Conservation (phyloP, 2,888 invertebrate genomes). For the Conchocele bisecta region DNA sequence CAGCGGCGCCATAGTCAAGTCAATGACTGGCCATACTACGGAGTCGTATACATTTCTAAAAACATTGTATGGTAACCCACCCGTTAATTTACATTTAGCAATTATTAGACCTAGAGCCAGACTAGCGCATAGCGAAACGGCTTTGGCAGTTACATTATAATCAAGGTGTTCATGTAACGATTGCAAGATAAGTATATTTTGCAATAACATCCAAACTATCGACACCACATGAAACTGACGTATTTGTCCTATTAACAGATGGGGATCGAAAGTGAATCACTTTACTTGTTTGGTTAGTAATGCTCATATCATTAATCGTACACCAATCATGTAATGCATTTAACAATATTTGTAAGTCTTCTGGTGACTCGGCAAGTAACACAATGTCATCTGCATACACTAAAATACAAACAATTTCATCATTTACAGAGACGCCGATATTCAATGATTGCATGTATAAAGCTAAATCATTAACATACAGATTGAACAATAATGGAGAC, state of each 20-base stretch:
- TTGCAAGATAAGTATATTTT: conserved; percentile 24
- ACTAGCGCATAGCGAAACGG: too few species aligned
- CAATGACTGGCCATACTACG: conserved; percentile 22
- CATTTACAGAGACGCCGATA: conserved; percentile 23
- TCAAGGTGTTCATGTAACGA: conserved; percentile 18
- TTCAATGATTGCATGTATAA: conserved; percentile 18
- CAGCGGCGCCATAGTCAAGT: conserved; percentile 10
- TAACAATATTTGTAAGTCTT: background rate
- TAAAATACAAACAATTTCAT: conserved; percentile 32
- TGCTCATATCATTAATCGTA: conserved; percentile 6
- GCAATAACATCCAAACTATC: background rate
- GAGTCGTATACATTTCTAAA: conserved; percentile 22
- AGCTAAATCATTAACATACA: conserved; percentile 40
- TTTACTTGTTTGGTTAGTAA: background rate
- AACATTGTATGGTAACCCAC: conserved; percentile 23
- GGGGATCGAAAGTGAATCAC: background rate
- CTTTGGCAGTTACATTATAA: conserved; percentile 3
- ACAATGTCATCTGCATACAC: conserved; percentile 39
- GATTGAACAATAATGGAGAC: conserved; percentile 47
- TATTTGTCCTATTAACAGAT: background rate
- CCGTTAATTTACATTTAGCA: conserved; percentile 15
- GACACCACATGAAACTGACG: background rate
- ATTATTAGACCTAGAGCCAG: conserved; percentile 14
- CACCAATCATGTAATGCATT: too few species aligned
- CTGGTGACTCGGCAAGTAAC: conserved; percentile 3